phyloP scores from a whole-genome alignment of 2,113 vertebrate genomes.

The Pseudorhombus dupliciocellatus region DNA sequence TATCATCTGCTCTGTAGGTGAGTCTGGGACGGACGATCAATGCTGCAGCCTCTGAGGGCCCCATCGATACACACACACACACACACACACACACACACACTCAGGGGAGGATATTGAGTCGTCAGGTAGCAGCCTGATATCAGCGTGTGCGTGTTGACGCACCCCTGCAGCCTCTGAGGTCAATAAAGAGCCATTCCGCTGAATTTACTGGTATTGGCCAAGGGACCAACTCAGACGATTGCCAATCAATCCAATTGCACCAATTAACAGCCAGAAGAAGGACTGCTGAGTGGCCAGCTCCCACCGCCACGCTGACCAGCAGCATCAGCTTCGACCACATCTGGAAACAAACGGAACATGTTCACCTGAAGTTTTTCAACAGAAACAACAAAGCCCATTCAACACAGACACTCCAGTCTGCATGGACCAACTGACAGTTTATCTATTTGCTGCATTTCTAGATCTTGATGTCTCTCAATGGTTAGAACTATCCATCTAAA shows the following conservation, averaged over 20 bases:
- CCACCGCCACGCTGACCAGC: neutral
- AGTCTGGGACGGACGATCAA: conserved; percentile 38
- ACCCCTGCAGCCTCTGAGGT: conserved; percentile 30
- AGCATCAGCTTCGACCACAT: neutral
- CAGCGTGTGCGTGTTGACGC: conserved; percentile 14
- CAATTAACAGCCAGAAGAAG: conserved; percentile 53
- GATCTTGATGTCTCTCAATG: no score
- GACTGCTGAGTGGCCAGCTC: conserved; percentile 34
- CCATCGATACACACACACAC: conserved; percentile 28
- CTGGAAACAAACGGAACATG: no score
- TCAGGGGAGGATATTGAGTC: conserved; percentile 47
- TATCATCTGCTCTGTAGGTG: conserved; percentile 13
- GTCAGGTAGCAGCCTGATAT: conserved; percentile 45
- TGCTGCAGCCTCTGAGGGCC: conserved; percentile 23
- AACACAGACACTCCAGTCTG: no score
- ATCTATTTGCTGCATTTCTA: no score
- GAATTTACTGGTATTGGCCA: conserved; percentile 49
- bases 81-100: conserved; percentile 5
- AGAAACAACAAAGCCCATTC: neutral
- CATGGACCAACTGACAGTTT: no score
- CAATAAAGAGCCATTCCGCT: conserved; percentile 63
- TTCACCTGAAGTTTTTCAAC: no score
- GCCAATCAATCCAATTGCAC: conserved; percentile 57
- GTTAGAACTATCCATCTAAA: no score
- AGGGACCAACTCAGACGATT: conserved; percentile 52